Evolutionary conservation across 2,113 vertebrate species (phyloP).

Genomic region (Melanotaenia duboulayi): DNA sequence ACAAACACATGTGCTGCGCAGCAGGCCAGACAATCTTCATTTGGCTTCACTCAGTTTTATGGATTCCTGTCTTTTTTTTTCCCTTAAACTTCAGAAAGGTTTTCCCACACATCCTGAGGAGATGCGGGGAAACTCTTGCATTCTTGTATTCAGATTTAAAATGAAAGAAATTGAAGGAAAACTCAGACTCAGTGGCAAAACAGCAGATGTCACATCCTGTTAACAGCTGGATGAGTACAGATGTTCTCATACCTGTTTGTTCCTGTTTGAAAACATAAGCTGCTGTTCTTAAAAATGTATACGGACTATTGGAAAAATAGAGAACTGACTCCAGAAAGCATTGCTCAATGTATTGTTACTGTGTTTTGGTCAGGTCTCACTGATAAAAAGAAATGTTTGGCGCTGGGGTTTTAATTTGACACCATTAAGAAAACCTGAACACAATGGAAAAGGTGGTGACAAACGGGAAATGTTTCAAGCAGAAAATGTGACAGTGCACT

Average conservation of each 20-base stretch:
- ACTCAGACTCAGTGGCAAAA: conserved; percentile 45
- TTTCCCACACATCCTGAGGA: conserved; percentile 19
- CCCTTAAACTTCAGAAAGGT: background rate
- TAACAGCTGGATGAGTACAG: conserved; percentile 47
- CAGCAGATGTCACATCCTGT: conserved; percentile 57
- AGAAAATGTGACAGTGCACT: conserved; percentile 12
- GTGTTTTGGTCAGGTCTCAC: conserved; percentile 57
- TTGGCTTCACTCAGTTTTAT: conserved; percentile 40
- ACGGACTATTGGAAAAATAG: conserved; percentile 55
- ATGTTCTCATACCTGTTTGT: conserved; percentile 47
- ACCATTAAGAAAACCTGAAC: conserved; percentile 21
- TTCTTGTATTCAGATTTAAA: conserved; percentile 28
- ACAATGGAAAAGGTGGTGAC: conserved; percentile 5
- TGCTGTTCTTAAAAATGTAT: conserved; percentile 18
- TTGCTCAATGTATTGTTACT: conserved; percentile 54
- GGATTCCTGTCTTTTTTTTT: background rate
- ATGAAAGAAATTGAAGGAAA: conserved; percentile 40
- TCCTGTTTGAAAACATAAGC: conserved; percentile 58
- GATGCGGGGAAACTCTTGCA: conserved; percentile 35
- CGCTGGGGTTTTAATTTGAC: conserved; percentile 32
- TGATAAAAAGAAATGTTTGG: conserved; percentile 53
- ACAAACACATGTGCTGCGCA: conserved; percentile 5
- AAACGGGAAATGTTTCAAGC: background rate
- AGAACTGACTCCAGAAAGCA: conserved; percentile 50
- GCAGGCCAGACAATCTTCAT: conserved; percentile 44